A percentile compares a stretch with the other conserved stretches of the same genome.
phyloP scores from a whole-genome alignment of 1,140 invertebrate species.

The Drosophila suzukii region DNA sequence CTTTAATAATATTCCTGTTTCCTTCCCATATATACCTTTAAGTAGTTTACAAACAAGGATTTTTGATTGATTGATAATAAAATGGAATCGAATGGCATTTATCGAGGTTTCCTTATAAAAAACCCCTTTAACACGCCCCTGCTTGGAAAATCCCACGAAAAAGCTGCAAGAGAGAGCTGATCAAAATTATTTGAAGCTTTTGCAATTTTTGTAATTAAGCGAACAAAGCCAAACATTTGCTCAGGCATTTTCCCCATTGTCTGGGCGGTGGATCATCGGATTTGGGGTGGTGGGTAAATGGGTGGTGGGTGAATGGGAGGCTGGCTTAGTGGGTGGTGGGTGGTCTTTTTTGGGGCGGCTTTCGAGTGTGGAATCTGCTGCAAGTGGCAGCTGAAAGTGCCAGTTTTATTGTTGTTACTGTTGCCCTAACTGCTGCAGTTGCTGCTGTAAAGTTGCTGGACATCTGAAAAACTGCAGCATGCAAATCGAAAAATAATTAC shows the following conservation, averaged over 20 bases:
- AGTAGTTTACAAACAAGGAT: too few species aligned
- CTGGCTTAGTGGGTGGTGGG: neutral
- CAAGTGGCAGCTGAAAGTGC: conserved; percentile 60
- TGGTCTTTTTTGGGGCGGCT: neutral
- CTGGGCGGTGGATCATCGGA: conserved; percentile 18
- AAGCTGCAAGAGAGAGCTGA: conserved; percentile 41
- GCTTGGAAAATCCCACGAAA: conserved; percentile 12
- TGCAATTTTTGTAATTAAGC: conserved; percentile 68
- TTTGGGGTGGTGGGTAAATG: neutral
- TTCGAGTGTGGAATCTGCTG: conserved; percentile 18
- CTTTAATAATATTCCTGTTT: too few species aligned
- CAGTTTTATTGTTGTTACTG: conserved; percentile 59
- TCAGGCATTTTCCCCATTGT: conserved; percentile 58
- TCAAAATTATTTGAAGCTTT: conserved; percentile 69
- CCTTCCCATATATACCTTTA: too few species aligned
- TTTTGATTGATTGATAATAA: neutral
- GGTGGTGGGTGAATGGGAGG: neutral
- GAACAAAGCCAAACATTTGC: conserved; percentile 65
- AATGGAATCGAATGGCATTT: neutral
- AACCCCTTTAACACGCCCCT: neutral
- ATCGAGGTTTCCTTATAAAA: neutral
- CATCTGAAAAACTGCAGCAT: conserved; percentile 67
- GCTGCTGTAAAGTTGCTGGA: conserved; percentile 45
- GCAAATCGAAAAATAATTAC: conserved; percentile 70
- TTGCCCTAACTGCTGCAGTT: conserved; percentile 14